Evolutionary conservation across 2,113 vertebrate species (phyloP), one percentile per base, ranked within the genome.

Genomic region (Nibea albiflora): DNA sequence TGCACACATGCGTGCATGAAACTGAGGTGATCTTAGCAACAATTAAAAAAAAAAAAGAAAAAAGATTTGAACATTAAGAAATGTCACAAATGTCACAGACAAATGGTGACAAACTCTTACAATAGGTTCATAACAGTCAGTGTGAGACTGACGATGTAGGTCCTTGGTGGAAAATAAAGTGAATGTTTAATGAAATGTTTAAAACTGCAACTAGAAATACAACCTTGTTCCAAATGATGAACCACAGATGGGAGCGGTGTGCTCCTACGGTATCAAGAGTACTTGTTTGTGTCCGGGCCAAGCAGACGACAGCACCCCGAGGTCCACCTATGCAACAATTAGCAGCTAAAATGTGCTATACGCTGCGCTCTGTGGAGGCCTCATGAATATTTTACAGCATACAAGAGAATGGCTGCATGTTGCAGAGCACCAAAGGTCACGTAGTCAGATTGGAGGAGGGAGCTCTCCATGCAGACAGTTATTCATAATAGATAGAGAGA

Each of bases 331-430:
- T 50, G 54, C 46, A 85, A 85, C 82, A 83, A 87, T 88, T 88
- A 87, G 67, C 24, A 62, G 80, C 78, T 52, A 19, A 49, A 61
- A 78, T 68, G 60, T 70, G 68, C 58, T 67, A 56, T 68, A 56
- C 42, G 42, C 5, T 10, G 53, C 26, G 58, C 62, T 60, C 77
- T 42, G 73, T 31, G n/a, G 80, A 83, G 60, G 52, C 39, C 44
- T 8, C 39, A 89, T 90, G 75, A 88, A 90, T 89, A 89, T 82
- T 90, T 88, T 65, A 90, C 83, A 44, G 35, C 39, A 49, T 67
- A 50, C 44, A 63, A 76, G 62, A 20, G 31, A 64, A 63, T 28
- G 56, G 72, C 73, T 72, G 74, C 50, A 64, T 68, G 46, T 65
- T 87, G 75, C 16, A 73, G 66, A 78, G 79, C 52, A 57, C 26